These are phyloP conservation scores for Rhynchomys soricoides DNA, from an alignment of 2,113 vertebrate genomes.

Conservation along the genomic window DNA sequence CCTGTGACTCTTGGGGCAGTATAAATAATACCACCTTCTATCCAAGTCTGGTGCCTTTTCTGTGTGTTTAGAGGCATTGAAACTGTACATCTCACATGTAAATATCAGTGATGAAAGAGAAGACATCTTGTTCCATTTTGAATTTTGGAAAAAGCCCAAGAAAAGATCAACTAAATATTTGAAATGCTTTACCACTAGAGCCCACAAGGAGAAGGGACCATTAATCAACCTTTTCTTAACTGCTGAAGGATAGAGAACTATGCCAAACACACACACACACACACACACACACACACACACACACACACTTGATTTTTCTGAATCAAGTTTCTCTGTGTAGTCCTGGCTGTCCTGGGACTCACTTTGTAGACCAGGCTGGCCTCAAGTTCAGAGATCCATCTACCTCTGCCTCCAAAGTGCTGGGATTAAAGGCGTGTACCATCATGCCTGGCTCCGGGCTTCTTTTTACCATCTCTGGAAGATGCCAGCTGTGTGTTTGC, in stretches of 20 bases:
- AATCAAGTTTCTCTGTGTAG: too few relatives aligned
- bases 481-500: background rate
- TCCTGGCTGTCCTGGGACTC: background rate
- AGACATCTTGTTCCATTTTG: background rate
- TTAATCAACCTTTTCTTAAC: background rate
- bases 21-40: background rate
- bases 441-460: background rate
- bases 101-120: slow-evolving; percentile 5
- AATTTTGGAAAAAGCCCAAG: slow-evolving; percentile 9
- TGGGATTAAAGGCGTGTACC: background rate
- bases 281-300: too few relatives aligned
- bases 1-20: background rate
- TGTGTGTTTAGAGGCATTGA: background rate
- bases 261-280: too few relatives aligned
- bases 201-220: background rate
- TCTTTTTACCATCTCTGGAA: background rate
- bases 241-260: background rate
- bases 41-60: background rate
- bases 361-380: background rate
- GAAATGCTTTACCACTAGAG: background rate
- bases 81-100: background rate
- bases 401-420: background rate
- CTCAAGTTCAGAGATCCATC: background rate
- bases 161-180: background rate
- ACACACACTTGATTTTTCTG: too few relatives aligned